phyloP scores from a whole-genome alignment of 1,140 invertebrate species.

The Elymnias hypermnestra region DNA sequence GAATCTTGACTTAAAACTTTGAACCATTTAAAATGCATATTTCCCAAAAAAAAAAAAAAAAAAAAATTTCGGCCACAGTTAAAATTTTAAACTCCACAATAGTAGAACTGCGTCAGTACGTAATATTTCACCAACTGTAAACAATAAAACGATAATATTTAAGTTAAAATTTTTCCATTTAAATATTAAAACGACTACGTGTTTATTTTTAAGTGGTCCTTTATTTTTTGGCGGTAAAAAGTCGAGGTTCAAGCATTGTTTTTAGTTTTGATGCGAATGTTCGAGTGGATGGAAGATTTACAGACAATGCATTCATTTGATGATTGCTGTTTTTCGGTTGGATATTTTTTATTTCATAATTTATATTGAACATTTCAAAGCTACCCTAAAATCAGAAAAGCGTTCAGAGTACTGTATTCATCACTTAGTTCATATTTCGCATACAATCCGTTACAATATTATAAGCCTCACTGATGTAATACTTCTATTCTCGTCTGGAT shows the following conservation, averaged over 20 bases:
- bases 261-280: conserved; percentile 25
- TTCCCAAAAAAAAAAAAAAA: too few species aligned
- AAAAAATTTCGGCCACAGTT: background rate
- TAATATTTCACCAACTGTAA: conserved; percentile 7
- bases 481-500: too few species aligned
- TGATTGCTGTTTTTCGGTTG: conserved; percentile 8
- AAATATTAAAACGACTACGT: conserved; percentile 19
- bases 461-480: too few species aligned
- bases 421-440: too few species aligned
- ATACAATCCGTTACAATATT: too few species aligned
- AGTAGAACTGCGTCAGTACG: background rate
- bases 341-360: conserved; percentile 8
- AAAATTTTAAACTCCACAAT: background rate
- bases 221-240: conserved; percentile 23
- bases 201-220: conserved; percentile 20
- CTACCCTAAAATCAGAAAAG: too few species aligned
- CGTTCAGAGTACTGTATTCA: too few species aligned
- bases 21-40: too few species aligned
- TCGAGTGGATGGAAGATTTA: conserved; percentile 20
- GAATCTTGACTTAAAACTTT: too few species aligned
- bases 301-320: conserved; percentile 20
- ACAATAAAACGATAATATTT: conserved; percentile 18
- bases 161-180: conserved; percentile 18
- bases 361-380: conserved; percentile 2
- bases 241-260: conserved; percentile 18